Evolutionary conservation across 2,888 invertebrate species (phyloP).

Genomic region (Drosophila robusta): DNA sequence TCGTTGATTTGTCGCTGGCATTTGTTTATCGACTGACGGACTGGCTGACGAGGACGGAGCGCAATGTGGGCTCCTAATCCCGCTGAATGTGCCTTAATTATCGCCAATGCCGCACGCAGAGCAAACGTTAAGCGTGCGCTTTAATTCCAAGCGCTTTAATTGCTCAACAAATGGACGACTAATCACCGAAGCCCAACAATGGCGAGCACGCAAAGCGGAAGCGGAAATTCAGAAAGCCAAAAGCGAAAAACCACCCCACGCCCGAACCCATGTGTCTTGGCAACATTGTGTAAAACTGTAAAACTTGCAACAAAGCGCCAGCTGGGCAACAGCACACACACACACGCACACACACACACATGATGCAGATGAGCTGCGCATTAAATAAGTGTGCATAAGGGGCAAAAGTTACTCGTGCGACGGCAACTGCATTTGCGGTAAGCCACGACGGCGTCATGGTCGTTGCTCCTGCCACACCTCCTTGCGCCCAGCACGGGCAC

Average conservation of each 20-base stretch:
- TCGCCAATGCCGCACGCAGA: constrained; percentile 46
- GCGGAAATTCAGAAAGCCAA: constrained; percentile 55
- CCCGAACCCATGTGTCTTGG: constrained; percentile 30
- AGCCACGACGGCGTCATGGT: constrained; percentile 60
- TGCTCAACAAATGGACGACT: constrained; percentile 73
- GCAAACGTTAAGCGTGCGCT: constrained; percentile 70
- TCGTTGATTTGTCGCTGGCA: constrained; percentile 52
- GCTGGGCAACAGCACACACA: constrained; percentile 28
- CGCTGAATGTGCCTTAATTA: constrained; percentile 65
- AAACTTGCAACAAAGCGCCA: constrained; percentile 49
- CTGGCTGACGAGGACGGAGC: constrained; percentile 2
- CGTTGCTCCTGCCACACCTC: constrained; percentile 46
- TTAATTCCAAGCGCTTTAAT: constrained; percentile 74
- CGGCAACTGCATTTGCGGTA: constrained; percentile 77
- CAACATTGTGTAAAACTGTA: constrained; percentile 51
- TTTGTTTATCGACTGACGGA: constrained; percentile 54
- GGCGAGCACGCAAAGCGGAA: constrained; percentile 60
- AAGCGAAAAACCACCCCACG: constrained; percentile 20
- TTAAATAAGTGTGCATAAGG: constrained; percentile 54
- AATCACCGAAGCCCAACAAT: constrained; percentile 59
- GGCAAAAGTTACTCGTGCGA: constrained; percentile 69
- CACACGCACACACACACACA: constrained; percentile 16
- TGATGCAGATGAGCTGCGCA: constrained; percentile 70
- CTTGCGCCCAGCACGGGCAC: not conserved
- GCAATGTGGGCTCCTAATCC: constrained; percentile 50